Evolutionary conservation across 1,140 invertebrate genomes (phyloP).

Genomic region (Brachionus calyciflorus): DNA sequence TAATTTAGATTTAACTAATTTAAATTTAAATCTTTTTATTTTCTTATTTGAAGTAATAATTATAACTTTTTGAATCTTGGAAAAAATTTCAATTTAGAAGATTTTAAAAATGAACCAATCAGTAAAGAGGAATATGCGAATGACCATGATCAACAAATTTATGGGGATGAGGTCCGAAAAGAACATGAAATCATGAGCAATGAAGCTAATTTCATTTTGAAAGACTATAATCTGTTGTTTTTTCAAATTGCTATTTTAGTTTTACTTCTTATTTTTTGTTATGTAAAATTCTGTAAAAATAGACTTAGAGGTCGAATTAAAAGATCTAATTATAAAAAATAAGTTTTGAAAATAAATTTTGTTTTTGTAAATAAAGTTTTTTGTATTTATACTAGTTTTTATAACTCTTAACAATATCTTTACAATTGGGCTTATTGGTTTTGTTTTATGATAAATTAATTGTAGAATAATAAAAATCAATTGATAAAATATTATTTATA

Average conservation of each 20-base stretch:
- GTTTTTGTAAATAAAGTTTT: background rate
- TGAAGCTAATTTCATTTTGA: background rate
- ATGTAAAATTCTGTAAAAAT: background rate
- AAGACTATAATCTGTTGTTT: background rate
- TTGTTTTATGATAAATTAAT: no score
- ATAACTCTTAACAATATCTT: no score
- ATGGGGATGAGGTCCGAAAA: background rate
- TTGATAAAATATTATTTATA: no score
- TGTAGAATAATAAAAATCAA: no score
- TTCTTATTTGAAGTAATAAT: background rate
- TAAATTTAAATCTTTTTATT: background rate
- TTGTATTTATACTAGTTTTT: background rate
- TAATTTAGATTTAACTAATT: background rate
- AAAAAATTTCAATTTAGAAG: background rate
- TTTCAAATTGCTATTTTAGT: background rate
- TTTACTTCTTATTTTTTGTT: background rate
- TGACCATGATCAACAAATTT: background rate
- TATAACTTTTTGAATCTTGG: background rate
- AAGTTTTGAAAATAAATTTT: background rate
- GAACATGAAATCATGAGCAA: no score
- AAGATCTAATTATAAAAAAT: slow-evolving; percentile 1
- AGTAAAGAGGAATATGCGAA: background rate
- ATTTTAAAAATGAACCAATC: background rate
- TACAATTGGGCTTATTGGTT: no score
- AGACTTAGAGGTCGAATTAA: background rate